phyloP scores from a whole-genome alignment of 2,888 invertebrate genomes.

The Caenorhabditis sp. region DNA sequence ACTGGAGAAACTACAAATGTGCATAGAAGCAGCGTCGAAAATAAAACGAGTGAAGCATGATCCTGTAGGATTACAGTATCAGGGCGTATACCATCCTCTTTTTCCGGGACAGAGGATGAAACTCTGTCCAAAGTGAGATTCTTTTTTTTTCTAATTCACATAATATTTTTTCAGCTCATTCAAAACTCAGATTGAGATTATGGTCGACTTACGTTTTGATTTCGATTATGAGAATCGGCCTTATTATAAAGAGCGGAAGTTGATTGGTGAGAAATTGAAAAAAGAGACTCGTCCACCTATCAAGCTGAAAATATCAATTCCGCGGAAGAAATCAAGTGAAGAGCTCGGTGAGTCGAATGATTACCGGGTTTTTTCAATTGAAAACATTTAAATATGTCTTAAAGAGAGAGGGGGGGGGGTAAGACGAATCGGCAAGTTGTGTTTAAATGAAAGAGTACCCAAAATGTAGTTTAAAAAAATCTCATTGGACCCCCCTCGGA shows the following conservation, averaged over 20 bases:
- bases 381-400: neutral
- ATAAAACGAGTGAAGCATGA: neutral
- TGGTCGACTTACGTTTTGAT: conserved; percentile 2
- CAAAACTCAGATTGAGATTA: neutral
- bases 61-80: neutral
- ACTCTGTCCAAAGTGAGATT: neutral
- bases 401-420: too few species aligned
- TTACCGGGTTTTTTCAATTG: too few species aligned
- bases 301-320: neutral
- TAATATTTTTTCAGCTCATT: neutral
- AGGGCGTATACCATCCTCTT: neutral
- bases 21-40: neutral
- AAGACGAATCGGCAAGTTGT: too few species aligned
- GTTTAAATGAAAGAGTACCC: too few species aligned
- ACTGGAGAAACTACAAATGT: too few species aligned
- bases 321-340: neutral
- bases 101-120: neutral
- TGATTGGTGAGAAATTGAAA: neutral
- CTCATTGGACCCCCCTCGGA: too few species aligned
- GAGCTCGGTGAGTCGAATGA: neutral
- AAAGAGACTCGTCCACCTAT: neutral
- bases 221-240: conserved; percentile 9
- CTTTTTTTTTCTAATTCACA: too few species aligned
- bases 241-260: neutral
- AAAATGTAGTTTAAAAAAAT: too few species aligned